Conservation (phyloP, 2,888 invertebrate genomes). For the Noctua janthe region DNA sequence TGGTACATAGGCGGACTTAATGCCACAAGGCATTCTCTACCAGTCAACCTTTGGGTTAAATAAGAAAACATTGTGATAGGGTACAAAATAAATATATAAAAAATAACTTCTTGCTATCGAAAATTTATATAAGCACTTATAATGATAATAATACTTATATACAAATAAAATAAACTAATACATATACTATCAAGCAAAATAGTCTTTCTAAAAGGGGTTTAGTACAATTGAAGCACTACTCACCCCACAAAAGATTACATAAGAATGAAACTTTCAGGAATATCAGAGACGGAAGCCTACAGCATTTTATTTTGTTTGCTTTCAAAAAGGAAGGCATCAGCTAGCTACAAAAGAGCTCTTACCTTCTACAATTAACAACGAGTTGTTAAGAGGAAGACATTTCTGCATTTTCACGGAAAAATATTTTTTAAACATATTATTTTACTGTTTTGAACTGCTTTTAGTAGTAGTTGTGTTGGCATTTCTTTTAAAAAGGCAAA, state of each 20-base stretch:
- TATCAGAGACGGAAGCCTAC: conserved; percentile 40
- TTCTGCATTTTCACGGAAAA: neutral
- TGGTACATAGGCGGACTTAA: too few species aligned
- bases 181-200: neutral
- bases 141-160: too few species aligned
- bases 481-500: neutral
- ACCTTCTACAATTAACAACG: conserved; percentile 60
- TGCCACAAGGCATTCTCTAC: too few species aligned
- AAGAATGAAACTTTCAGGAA: conserved; percentile 46
- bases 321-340: conserved; percentile 37
- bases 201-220: neutral
- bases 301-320: conserved; percentile 54
- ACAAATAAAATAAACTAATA: too few species aligned
- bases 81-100: too few species aligned
- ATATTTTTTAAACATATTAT: neutral
- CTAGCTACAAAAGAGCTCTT: conserved; percentile 53
- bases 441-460: neutral
- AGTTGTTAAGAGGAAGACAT: conserved; percentile 59
- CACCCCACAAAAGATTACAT: conserved; percentile 34
- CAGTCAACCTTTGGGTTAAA: too few species aligned
- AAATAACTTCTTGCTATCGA: too few species aligned
- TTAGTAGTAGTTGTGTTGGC: neutral
- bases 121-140: too few species aligned
- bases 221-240: conserved; percentile 24
- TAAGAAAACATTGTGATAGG: too few species aligned